Evolutionary conservation across 2,888 invertebrate genomes (phyloP).

Genomic region (Drosophila tanythrix): DNA sequence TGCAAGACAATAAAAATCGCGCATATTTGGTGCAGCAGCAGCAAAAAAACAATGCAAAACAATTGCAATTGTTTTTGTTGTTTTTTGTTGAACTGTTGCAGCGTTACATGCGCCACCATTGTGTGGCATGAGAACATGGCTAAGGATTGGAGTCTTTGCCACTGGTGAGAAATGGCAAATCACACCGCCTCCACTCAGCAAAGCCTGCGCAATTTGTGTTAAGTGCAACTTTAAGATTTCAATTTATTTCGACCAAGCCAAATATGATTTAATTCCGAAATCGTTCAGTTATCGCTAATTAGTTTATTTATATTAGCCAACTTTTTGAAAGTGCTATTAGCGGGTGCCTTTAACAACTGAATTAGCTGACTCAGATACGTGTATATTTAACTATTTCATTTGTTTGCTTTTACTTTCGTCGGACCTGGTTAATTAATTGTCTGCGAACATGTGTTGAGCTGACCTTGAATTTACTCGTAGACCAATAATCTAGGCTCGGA

Average conservation of each 20-base stretch:
- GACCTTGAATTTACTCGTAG: constrained; percentile 64
- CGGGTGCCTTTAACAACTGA: constrained; percentile 50
- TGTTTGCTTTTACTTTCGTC: constrained; percentile 67
- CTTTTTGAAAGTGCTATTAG: constrained; percentile 64
- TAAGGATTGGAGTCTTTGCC: constrained; percentile 28
- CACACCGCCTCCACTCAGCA: constrained; percentile 18
- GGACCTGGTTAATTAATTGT: neutral
- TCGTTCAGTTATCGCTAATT: constrained; percentile 17
- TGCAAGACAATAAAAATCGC: constrained; percentile 56
- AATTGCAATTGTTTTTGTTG: constrained; percentile 67
- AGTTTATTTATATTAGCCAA: constrained; percentile 26
- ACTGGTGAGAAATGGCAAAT: constrained; percentile 47
- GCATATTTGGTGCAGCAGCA: constrained; percentile 64
- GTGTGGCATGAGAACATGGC: constrained; percentile 59
- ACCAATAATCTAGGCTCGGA: neutral
- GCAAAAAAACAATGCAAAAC: constrained; percentile 40
- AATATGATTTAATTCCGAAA: constrained; percentile 44
- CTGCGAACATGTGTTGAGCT: constrained; percentile 20
- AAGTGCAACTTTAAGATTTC: constrained; percentile 40
- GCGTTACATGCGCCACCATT: constrained; percentile 47
- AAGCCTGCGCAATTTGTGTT: constrained; percentile 46
- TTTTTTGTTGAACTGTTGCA: constrained; percentile 32
- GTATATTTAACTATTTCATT: constrained; percentile 33
- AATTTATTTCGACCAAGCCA: constrained; percentile 43
- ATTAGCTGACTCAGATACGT: constrained; percentile 43